Conservation (phyloP, 2,888 invertebrate species). For the Oeneis ivallda region DNA sequence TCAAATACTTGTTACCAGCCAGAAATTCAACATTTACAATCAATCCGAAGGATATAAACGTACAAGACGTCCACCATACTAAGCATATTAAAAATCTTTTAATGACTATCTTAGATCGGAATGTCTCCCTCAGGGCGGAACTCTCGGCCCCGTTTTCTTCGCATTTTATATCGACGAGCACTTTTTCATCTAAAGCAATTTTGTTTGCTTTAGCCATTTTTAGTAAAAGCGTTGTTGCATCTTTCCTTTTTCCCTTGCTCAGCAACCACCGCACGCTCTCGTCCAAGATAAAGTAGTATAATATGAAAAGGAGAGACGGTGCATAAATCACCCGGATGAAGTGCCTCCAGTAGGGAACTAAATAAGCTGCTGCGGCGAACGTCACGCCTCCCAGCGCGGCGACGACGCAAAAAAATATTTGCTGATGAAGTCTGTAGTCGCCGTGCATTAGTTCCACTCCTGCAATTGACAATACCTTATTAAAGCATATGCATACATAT, state of each 20-base stretch:
- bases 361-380: slow-evolving; percentile 83
- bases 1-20: slow-evolving; percentile 87
- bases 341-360: slow-evolving; percentile 84
- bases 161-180: slow-evolving; percentile 48
- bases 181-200: slow-evolving; percentile 49
- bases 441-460: slow-evolving; percentile 56
- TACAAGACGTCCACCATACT: slow-evolving; percentile 56
- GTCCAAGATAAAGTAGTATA: slow-evolving; percentile 84
- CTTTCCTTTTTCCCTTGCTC: slow-evolving; percentile 83
- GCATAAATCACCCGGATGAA: slow-evolving; percentile 84
- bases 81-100: slow-evolving; percentile 54
- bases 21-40: slow-evolving; percentile 86
- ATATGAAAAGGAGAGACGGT: slow-evolving; percentile 83
- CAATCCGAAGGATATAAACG: slow-evolving; percentile 83
- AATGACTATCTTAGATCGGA: slow-evolving; percentile 50
- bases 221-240: slow-evolving; percentile 81
- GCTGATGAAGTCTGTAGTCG: slow-evolving; percentile 46
- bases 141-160: slow-evolving; percentile 40
- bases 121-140: slow-evolving; percentile 45
- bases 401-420: slow-evolving; percentile 71
- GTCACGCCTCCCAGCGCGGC: slow-evolving; percentile 83
- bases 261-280: slow-evolving; percentile 89
- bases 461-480: slow-evolving; percentile 40
- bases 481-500: no score
- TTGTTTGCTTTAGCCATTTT: slow-evolving; percentile 77